Conservation (phyloP, 2,113 vertebrate genomes). For the Psittacara wagleri region DNA sequence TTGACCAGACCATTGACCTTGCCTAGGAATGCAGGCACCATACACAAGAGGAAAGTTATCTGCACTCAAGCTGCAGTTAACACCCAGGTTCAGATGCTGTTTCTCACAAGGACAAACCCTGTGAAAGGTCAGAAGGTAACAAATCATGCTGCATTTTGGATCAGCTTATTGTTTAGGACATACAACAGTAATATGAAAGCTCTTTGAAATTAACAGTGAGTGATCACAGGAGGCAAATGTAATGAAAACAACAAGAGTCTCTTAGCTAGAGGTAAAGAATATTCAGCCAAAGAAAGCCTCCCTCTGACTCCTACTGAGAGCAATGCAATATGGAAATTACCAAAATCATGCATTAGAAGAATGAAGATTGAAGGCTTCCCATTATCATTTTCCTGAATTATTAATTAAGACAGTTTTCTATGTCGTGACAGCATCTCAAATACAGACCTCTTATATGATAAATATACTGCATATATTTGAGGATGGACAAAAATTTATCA, state of each 20-base stretch:
- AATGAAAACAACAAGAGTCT: background rate
- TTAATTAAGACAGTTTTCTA: background rate
- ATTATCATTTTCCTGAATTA: background rate
- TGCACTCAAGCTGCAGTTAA: background rate
- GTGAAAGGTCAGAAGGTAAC: background rate
- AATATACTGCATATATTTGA: background rate
- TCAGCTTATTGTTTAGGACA: constrained; percentile 12
- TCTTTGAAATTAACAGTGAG: constrained; percentile 18
- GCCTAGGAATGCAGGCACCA: background rate
- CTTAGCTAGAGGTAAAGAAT: background rate
- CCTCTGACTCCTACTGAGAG: background rate
- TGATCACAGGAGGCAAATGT: background rate
- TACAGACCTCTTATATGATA: background rate
- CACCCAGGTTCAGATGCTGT: background rate
- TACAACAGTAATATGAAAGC: background rate
- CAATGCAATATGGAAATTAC: background rate
- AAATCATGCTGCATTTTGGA: background rate
- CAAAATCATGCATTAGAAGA: constrained; percentile 4
- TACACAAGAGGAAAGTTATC: background rate
- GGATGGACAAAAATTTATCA: background rate
- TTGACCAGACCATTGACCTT: background rate
- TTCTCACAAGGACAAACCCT: background rate
- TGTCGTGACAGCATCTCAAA: background rate
- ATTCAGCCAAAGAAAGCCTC: constrained; percentile 13
- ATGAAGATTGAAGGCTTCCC: background rate